phyloP scores from a whole-genome alignment of 2,113 vertebrate species.

The human (Homo sapiens) region DNA sequence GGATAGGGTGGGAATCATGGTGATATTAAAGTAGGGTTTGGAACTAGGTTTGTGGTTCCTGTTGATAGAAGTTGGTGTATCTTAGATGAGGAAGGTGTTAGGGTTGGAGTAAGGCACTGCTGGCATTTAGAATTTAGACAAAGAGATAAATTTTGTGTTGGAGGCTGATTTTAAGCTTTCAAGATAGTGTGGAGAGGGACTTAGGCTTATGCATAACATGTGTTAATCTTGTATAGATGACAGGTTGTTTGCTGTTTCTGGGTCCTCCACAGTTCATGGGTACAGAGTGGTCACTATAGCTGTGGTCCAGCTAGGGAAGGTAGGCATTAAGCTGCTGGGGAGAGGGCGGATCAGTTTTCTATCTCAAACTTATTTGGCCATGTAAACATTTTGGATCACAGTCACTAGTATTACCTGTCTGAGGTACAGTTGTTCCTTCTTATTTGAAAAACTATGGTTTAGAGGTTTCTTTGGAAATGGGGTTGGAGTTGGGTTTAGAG shows the following conservation, averaged over 20 bases:
- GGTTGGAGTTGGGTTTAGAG: background rate
- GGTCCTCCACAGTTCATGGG: background rate
- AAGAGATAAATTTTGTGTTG: background rate
- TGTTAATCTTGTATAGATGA: background rate
- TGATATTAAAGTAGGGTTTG: background rate
- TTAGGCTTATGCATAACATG: background rate
- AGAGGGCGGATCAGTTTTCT: background rate
- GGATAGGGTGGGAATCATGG: background rate
- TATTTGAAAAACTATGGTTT: background rate
- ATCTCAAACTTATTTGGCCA: background rate
- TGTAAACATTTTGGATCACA: background rate
- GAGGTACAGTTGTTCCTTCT: background rate
- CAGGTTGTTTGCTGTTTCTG: background rate
- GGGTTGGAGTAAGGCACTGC: background rate
- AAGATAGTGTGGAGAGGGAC: too few species aligned
- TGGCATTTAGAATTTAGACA: background rate
- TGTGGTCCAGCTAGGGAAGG: background rate
- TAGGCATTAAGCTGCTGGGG: background rate
- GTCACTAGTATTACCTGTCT: background rate
- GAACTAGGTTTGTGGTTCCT: background rate
- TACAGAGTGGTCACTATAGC: background rate
- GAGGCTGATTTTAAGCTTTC: background rate
- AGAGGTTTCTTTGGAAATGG: background rate
- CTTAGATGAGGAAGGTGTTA: background rate
- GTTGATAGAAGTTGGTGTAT: background rate